phyloP scores from a whole-genome alignment of 2,888 invertebrate species.

The Clitarchus hookeri region DNA sequence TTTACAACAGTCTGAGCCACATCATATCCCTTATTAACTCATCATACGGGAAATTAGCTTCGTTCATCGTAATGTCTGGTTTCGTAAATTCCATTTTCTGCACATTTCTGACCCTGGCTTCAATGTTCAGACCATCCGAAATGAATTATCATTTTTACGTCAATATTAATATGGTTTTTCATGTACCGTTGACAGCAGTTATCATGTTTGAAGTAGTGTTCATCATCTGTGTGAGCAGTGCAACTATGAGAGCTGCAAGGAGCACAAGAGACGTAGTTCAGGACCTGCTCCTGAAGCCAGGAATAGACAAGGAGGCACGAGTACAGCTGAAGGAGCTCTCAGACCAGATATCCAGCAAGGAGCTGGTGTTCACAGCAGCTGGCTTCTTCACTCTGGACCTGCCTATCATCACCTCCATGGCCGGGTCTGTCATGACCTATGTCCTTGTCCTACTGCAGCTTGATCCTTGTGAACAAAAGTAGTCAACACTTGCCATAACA shows the following conservation, averaged over 20 bases:
- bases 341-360: neutral
- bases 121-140: neutral
- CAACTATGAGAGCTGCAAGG: neutral
- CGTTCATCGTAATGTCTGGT: neutral
- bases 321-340: neutral
- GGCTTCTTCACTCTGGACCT: neutral
- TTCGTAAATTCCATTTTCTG: neutral
- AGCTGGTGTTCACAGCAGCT: neutral
- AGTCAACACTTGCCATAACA: no score
- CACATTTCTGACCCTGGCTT: neutral
- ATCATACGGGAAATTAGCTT: neutral
- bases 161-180: neutral
- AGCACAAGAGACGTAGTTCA: neutral
- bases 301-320: neutral
- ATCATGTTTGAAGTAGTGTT: neutral
- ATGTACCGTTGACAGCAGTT: neutral
- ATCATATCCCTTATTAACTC: neutral
- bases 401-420: neutral
- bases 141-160: accelerated
- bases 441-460: neutral
- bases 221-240: neutral
- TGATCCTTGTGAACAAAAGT: no score
- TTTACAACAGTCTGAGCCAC: neutral
- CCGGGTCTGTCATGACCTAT: neutral
- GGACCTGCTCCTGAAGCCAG: neutral